Conservation (phyloP, 2,888 invertebrate species). For the Aquatica leii region DNA sequence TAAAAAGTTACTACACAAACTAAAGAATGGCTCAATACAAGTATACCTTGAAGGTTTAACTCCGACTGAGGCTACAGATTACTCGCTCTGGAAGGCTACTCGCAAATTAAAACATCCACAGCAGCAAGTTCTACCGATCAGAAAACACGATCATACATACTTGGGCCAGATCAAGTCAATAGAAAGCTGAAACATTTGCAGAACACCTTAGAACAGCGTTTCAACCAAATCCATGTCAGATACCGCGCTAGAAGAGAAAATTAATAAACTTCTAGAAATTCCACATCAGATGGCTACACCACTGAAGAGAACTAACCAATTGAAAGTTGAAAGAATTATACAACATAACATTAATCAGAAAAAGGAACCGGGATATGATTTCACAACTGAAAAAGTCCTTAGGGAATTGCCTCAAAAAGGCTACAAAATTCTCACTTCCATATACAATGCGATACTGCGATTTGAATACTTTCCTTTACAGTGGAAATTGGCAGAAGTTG, state of each 20-base stretch:
- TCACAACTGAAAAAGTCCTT: conserved; percentile 8
- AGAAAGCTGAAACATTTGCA: conserved; percentile 7
- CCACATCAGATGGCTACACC: conserved; percentile 1
- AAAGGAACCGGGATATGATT: conserved; percentile 3
- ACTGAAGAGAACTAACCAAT: conserved; percentile 6
- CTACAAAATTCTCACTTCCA: neutral
- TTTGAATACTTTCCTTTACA: conserved; percentile 11
- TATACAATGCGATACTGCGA: neutral
- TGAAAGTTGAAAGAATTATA: conserved; percentile 1
- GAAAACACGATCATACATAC: too few relatives aligned
- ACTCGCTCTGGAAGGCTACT: too few relatives aligned
- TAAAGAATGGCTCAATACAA: neutral
- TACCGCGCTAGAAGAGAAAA: neutral
- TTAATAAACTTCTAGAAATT: neutral
- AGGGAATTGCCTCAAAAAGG: conserved; percentile 2
- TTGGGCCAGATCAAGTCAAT: too few relatives aligned
- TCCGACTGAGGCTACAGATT: conserved; percentile 12
- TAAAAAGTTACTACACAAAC: conserved; percentile 1
- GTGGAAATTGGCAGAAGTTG: conserved; percentile 4
- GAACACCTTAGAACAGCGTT: conserved; percentile 16
- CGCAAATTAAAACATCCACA: too few relatives aligned
- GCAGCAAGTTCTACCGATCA: too few relatives aligned
- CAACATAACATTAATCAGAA: conserved; percentile 9
- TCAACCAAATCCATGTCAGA: conserved; percentile 8
- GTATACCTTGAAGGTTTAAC: conserved; percentile 10